phyloP scores from a whole-genome alignment of 1,140 invertebrate genomes.

The Cherax quadricarinatus region DNA sequence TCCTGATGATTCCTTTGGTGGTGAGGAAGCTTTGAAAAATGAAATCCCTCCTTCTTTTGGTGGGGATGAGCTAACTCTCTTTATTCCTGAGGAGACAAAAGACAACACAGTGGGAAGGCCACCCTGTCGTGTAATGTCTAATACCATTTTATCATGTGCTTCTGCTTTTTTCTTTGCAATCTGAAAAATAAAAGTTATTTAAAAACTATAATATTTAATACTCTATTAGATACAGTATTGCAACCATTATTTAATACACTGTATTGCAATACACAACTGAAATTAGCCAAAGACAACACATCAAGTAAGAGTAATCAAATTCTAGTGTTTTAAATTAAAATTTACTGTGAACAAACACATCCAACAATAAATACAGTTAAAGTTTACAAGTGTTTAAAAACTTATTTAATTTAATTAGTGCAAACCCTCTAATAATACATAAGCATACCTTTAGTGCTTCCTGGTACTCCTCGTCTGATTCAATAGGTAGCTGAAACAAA shows the following conservation, averaged over 20 bases:
- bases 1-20: conserved; percentile 49
- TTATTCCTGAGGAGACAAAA: conserved; percentile 59
- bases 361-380: too few relatives aligned
- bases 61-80: conserved; percentile 54
- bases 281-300: too few relatives aligned
- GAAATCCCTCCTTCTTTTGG: conserved; percentile 63
- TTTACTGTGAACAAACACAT: too few relatives aligned
- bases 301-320: too few relatives aligned
- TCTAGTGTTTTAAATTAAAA: too few relatives aligned
- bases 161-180: conserved; percentile 62
- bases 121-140: conserved; percentile 54
- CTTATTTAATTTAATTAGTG: too few relatives aligned
- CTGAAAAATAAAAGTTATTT: neutral
- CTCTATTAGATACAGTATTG: too few relatives aligned
- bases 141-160: conserved; percentile 56
- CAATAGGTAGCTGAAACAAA: conserved; percentile 56
- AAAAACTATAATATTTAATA: too few relatives aligned
- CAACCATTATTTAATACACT: too few relatives aligned
- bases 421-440: too few relatives aligned
- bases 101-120: conserved; percentile 55
- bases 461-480: conserved; percentile 62
- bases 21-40: conserved; percentile 59
- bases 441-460: conserved; percentile 58
- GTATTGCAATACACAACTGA: too few relatives aligned
- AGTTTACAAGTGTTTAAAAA: too few relatives aligned